Evolutionary conservation across 2,113 vertebrate species (phyloP).

Genomic region (Syngnathus scovelli): DNA sequence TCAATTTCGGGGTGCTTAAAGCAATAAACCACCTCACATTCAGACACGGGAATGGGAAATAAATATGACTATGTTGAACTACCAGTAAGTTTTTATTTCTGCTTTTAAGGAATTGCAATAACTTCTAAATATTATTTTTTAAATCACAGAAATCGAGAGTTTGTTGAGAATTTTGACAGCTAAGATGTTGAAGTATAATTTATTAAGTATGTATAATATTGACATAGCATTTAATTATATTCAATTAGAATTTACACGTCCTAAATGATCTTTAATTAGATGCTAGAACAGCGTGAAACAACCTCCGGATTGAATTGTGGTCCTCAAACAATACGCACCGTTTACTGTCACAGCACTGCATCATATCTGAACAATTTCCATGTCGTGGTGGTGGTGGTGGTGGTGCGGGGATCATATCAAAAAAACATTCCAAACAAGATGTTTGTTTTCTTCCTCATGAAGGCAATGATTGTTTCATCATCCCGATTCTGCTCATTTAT

Average conservation of each 20-base stretch:
- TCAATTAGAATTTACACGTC: not conserved
- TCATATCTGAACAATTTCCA: not conserved
- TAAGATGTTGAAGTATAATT: not conserved
- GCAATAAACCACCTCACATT: constrained; percentile 29
- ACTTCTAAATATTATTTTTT: not conserved
- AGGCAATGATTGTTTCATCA: constrained; percentile 25
- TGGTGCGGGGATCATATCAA: not conserved
- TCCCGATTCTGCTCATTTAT: constrained; percentile 8
- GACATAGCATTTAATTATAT: not conserved
- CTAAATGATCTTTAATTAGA: not conserved
- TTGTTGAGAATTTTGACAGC: not conserved
- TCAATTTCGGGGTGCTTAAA: constrained; percentile 36
- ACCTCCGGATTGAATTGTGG: not conserved
- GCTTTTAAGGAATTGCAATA: not conserved
- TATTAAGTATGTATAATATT: no score
- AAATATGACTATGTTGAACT: constrained; percentile 34
- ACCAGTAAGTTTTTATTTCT: constrained; percentile 39
- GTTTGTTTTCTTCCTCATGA: constrained; percentile 6
- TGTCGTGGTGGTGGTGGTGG: not conserved
- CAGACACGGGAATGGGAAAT: constrained; percentile 29
- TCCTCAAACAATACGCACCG: not conserved
- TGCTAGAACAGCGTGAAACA: not conserved
- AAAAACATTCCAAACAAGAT: constrained; percentile 1
- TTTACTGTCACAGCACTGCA: not conserved
- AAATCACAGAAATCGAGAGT: not conserved